Percentiles rank a stretch among this genome's conserved stretches.
These are phyloP conservation scores for Diabrotica balteata DNA, from an alignment of 2,888 invertebrate species.

Conservation along the genomic window DNA sequence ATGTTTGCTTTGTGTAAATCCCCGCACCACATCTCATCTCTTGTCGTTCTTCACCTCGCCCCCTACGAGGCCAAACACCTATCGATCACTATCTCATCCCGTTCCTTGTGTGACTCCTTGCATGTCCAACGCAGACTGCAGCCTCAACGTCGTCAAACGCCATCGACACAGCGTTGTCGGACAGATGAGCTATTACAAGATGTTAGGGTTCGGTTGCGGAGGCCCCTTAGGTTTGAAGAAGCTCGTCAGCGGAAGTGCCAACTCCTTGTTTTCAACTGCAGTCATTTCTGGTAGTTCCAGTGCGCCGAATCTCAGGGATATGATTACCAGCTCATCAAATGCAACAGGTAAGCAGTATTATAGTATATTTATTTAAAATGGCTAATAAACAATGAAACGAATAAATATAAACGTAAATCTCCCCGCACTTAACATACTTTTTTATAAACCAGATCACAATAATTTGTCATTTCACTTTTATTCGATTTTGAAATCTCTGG, in stretches of 20 bases:
- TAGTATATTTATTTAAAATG: background rate
- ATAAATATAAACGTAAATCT: no score
- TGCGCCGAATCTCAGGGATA: conserved; percentile 87
- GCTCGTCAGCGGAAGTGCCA: conserved; percentile 72
- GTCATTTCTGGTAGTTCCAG: conserved; percentile 95
- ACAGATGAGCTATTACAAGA: conserved; percentile 93
- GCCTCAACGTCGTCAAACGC: conserved; percentile 66
- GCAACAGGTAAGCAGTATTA: conserved; percentile 71
- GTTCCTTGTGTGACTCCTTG: conserved; percentile 50
- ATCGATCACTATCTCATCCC: conserved; percentile 55
- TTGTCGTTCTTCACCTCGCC: conserved; percentile 53
- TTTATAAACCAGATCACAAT: no score
- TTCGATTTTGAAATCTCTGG: no score
- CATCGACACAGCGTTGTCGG: conserved; percentile 96
- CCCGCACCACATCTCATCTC: conserved; percentile 51
- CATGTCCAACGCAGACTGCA: conserved; percentile 57
- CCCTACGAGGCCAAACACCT: conserved; percentile 36
- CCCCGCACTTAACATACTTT: no score
- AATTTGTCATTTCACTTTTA: no score
- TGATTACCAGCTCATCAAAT: conserved; percentile 79
- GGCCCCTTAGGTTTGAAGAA: conserved; percentile 66
- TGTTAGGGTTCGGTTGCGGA: conserved; percentile 80
- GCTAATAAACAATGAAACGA: no score
- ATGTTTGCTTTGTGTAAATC: conserved; percentile 46
- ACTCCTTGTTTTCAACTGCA: conserved; percentile 93